Evolutionary conservation across 2,113 vertebrate genomes (phyloP), one percentile per base, ranked within the genome.

Genomic region (Gymnorhina tibicen): DNA sequence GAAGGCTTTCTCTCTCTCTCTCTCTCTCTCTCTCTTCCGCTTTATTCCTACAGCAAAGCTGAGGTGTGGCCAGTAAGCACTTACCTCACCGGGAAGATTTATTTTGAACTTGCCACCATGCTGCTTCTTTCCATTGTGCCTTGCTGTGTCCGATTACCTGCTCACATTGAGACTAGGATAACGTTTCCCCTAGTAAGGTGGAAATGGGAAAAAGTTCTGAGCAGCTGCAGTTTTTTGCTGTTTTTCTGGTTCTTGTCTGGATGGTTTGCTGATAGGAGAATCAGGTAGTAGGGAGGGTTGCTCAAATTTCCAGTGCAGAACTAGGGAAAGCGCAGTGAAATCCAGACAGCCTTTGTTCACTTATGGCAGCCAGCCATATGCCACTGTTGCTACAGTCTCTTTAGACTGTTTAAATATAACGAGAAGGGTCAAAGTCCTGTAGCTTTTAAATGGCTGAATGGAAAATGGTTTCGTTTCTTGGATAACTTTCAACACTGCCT

Each of bases 401-500:
- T 87, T 63, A 39, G 56, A 11, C 50, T 85, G 58, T 89, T 75
- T 60, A 92, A 92, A 79, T 63, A 76, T 9, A 52, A 13, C 3
- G 2, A 93, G 73, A 78, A 85, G 50, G 96, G 91, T 95, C 95
- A 88, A 96, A 98, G 94, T 97, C 95, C 95, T 58, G 24, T 92
- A 75, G 56, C 87, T 93, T 87, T 22, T 49, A 62, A 66, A 94
- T 80, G 78, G 72, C 78, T 68, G 88, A 84, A 82, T 90, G 76
- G 70, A 94, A 88, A 95, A 93, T 97, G 92, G 47, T 79, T 96
- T 79, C 39, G 8, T 44, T 96, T 90, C 81, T 91, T 97, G 97
- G 94, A 94, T 83, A 10, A 0, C 72, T 93, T 94, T 97, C 97
- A 97, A 33, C 68, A 49, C 5, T 60, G 49, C 80, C 80, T 95